These are phyloP conservation scores for Andrena bucephala DNA, from an alignment of 2,888 invertebrate genomes.

Conservation along the genomic window DNA sequence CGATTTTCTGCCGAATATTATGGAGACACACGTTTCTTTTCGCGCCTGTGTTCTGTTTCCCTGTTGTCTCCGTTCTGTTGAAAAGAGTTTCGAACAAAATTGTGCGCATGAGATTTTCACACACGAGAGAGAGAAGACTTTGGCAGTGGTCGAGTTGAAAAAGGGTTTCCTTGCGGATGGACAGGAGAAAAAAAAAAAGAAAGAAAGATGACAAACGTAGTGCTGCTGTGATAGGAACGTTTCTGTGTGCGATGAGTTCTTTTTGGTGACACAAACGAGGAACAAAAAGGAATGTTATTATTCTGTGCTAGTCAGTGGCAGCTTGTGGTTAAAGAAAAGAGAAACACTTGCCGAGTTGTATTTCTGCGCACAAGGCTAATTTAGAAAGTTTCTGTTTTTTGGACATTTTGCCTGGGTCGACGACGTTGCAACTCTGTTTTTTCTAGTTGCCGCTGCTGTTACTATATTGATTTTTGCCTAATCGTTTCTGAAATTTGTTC, in stretches of 20 bases:
- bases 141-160: slow-evolving; percentile 29
- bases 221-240: slow-evolving; percentile 60
- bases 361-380: slow-evolving; percentile 51
- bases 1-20: slow-evolving; percentile 46
- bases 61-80: slow-evolving; percentile 47
- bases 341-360: slow-evolving; percentile 38
- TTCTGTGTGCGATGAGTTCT: slow-evolving; percentile 55
- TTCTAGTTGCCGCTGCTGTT: slow-evolving; percentile 49
- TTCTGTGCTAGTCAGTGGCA: slow-evolving; percentile 49
- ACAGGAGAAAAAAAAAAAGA: slow-evolving; percentile 2
- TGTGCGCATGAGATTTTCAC: slow-evolving; percentile 58
- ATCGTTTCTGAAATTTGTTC: slow-evolving; percentile 52
- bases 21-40: slow-evolving; percentile 55
- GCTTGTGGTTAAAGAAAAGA: slow-evolving; percentile 40
- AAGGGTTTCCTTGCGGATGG: slow-evolving; percentile 29
- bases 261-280: slow-evolving; percentile 27
- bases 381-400: slow-evolving; percentile 54
- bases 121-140: slow-evolving; percentile 48
- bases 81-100: slow-evolving; percentile 33
- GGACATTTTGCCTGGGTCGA: slow-evolving; percentile 57
- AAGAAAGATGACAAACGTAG: slow-evolving; percentile 32
- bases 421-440: slow-evolving; percentile 49
- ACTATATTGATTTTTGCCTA: slow-evolving; percentile 55
- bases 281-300: slow-evolving; percentile 31
- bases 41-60: slow-evolving; percentile 53